These are phyloP conservation scores for Nilaparvata lugens DNA, from an alignment of 1,140 invertebrate genomes.

Conservation along the genomic window DNA sequence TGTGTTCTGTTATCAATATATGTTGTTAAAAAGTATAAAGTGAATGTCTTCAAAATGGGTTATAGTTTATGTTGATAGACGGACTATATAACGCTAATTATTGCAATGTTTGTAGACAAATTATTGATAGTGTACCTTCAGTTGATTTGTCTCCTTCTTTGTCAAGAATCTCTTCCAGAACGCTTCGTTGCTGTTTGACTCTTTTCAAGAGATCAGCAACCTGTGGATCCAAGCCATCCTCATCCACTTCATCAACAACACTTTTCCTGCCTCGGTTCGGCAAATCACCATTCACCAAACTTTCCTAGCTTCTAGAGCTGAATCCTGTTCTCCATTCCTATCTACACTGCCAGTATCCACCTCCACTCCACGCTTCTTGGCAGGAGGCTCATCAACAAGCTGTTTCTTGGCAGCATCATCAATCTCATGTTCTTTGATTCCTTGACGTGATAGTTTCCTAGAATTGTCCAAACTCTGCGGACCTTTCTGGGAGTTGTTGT, in stretches of 20 bases:
- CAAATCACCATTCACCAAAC: slow-evolving; percentile 24
- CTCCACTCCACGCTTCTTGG: slow-evolving; percentile 10
- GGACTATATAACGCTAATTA: too few relatives aligned
- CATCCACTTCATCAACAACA: slow-evolving; percentile 43
- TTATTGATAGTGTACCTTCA: too few relatives aligned
- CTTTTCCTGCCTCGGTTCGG: slow-evolving; percentile 28
- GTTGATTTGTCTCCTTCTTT: slow-evolving; percentile 40
- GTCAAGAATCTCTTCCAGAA: slow-evolving; percentile 56
- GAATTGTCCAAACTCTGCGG: background rate
- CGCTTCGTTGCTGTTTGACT: slow-evolving; percentile 54
- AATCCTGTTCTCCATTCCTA: background rate
- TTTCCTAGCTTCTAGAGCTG: background rate
- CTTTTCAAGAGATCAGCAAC: slow-evolving; percentile 50
- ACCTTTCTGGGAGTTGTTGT: slow-evolving; percentile 8
- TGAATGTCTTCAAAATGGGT: too few relatives aligned
- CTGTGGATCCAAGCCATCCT: slow-evolving; percentile 29
- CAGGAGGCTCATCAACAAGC: background rate
- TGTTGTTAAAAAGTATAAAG: too few relatives aligned
- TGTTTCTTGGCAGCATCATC: slow-evolving; percentile 11
- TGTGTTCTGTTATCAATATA: too few relatives aligned
- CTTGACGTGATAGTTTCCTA: background rate
- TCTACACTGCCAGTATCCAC: background rate
- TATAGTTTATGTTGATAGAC: too few relatives aligned
- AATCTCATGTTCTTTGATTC: slow-evolving; percentile 3
- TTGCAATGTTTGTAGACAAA: too few relatives aligned